phyloP scores from a whole-genome alignment of 2,113 vertebrate genomes.

The Saccopteryx leptura region DNA sequence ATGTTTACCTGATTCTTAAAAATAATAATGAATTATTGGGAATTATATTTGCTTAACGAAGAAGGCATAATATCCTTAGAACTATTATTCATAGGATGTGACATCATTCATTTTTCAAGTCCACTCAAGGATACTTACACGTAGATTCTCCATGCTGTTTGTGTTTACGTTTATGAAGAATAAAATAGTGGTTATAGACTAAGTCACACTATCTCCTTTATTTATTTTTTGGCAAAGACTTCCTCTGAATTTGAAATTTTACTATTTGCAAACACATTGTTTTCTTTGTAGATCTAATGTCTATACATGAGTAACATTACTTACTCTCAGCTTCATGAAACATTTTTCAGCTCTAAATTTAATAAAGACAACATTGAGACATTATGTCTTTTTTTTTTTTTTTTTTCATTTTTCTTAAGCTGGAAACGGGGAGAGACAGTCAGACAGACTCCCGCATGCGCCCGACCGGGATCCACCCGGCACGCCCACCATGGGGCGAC shows the following conservation, averaged over 20 bases:
- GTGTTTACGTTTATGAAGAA: neutral
- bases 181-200: neutral
- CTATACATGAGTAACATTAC: neutral
- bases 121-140: conserved; percentile 66
- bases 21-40: conserved; percentile 71
- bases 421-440: no score
- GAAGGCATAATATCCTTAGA: neutral
- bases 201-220: neutral
- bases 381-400: neutral
- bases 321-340: neutral
- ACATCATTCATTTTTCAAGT: conserved; percentile 73
- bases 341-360: neutral
- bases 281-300: neutral
- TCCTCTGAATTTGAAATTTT: conserved; percentile 35
- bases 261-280: conserved; percentile 16
- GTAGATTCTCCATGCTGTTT: conserved; percentile 50
- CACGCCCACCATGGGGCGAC: no score
- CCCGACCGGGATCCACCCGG: no score
- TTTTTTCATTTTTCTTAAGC: no score
- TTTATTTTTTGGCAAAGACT: neutral
- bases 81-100: conserved; percentile 25
- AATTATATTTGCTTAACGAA: conserved; percentile 65
- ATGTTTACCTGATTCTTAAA: conserved; percentile 59
- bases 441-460: no score
- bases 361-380: neutral